A percentile compares a stretch with the other conserved stretches of the same genome.
Evolutionary conservation across 2,797 vertebrate species (phyloP).

Genomic region (Hydrolagus colliei): DNA sequence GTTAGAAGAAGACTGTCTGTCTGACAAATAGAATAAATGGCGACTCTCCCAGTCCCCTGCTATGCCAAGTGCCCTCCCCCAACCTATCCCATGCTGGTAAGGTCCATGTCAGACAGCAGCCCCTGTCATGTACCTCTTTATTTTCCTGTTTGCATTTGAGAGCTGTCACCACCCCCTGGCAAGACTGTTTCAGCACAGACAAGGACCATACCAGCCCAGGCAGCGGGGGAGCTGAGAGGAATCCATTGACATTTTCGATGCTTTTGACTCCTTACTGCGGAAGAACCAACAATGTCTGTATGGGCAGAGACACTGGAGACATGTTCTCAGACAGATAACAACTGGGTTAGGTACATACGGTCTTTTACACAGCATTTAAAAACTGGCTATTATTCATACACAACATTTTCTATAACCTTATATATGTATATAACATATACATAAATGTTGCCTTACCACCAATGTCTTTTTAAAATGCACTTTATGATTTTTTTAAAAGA

Average conservation of each 20-base stretch:
- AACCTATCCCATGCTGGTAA: slow-evolving; percentile 65
- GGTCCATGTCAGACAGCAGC: slow-evolving; percentile 80
- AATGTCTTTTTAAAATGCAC: background rate
- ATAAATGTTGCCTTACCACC: background rate
- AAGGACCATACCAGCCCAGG: slow-evolving; percentile 47
- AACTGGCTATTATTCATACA: background rate
- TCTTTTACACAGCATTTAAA: slow-evolving; percentile 1
- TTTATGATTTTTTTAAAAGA: background rate
- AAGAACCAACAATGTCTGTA: slow-evolving; percentile 26
- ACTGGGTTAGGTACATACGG: background rate
- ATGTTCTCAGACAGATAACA: slow-evolving; percentile 12
- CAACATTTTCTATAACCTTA: background rate
- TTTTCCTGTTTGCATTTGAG: slow-evolving; percentile 64
- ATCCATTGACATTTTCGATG: slow-evolving; percentile 41
- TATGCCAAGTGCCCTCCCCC: slow-evolving; percentile 40
- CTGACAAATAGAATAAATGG: slow-evolving; percentile 48
- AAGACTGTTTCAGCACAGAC: slow-evolving; percentile 51
- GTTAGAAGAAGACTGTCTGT: slow-evolving; percentile 37
- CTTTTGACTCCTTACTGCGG: slow-evolving; percentile 25
- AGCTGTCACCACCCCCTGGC: slow-evolving; percentile 66
- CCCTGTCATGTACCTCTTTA: slow-evolving; percentile 67
- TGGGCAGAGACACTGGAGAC: slow-evolving; percentile 22
- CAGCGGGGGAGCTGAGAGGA: slow-evolving; percentile 44
- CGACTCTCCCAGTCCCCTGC: slow-evolving; percentile 36
- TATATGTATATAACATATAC: background rate